phyloP scores from a whole-genome alignment of 1,140 invertebrate species.

The Drosophila busckii region DNA sequence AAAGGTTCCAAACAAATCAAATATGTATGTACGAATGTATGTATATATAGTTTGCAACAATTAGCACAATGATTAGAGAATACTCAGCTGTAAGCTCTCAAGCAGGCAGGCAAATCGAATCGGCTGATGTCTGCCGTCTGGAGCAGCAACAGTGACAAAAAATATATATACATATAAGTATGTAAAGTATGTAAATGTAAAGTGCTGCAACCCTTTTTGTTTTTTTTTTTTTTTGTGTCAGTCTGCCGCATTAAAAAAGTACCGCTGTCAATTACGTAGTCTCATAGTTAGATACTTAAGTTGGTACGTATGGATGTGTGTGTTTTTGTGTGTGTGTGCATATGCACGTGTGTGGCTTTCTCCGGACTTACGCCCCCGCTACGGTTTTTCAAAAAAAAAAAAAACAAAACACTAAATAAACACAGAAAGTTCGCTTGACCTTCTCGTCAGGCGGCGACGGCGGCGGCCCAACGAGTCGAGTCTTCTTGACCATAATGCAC shows the following conservation, averaged over 20 bases:
- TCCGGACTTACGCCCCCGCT: constrained; percentile 2
- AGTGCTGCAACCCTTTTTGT: constrained; percentile 32
- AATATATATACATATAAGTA: not conserved
- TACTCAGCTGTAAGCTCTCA: constrained; percentile 9
- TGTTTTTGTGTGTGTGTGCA: not conserved
- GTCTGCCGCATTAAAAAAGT: constrained; percentile 24
- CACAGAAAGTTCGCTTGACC: constrained; percentile 3
- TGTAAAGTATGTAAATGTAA: constrained; percentile 1
- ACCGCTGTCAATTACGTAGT: constrained; percentile 29
- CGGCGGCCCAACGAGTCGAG: too few relatives aligned
- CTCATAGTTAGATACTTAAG: not conserved
- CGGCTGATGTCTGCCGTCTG: constrained; percentile 3
- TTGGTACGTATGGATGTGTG: not conserved
- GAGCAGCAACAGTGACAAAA: not conserved
- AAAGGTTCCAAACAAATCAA: constrained; percentile 34
- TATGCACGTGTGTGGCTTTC: constrained; percentile 8
- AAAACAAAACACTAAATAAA: constrained; percentile 13
- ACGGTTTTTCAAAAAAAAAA: constrained; percentile 1
- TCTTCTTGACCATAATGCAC: constrained; percentile 22
- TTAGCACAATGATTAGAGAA: constrained; percentile 22
- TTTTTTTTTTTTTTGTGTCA: constrained; percentile 2
- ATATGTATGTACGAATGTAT: too few relatives aligned
- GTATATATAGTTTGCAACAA: too few relatives aligned
- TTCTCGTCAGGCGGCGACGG: constrained; percentile 9
- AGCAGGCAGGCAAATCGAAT: too few relatives aligned